Base-by-base conservation (phyloP, 1,140 invertebrate species). In the Leptinotarsa texana region DNA sequence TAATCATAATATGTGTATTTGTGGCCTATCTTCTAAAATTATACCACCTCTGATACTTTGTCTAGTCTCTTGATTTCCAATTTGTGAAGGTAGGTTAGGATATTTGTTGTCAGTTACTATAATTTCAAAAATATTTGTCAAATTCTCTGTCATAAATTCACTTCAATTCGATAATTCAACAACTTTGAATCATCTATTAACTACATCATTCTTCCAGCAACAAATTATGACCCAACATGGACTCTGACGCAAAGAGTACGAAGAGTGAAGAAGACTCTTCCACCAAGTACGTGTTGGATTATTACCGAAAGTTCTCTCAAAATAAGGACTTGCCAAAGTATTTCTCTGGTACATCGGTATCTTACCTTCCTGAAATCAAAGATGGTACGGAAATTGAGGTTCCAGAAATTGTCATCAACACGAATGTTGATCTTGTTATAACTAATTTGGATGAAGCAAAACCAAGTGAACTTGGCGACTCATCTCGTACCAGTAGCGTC, bases 401-500 rank as follows among this genome's bases (percentile, higher is more conserved):
- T 63, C 62, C 17, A 49, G n/a, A 69, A 66, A 75, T 74, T 11
- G 17, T 69, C 15, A 48, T 22, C 61, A 48, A 49, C 66, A 78
- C 71, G 21, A 24, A 63, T 73, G 47, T 73, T 21, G 51, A 48
- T 4, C 47, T 47, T 47, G 65, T 71, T n/a, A 8, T 48, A 13
- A 63, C 24, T 4, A 68, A 72, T 66, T 48, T 62, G 51, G 61
- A 78, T 61, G 27, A 15, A 21, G 63, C 61, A 33, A 66, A 78
- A 57, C 18, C 18, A 48, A 73, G 77, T 57, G 51, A 75, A 69
- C 71, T 42, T n/a, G 24, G 48, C 42, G 63, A 69, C 18, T 22
- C 61, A 15, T 91, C 90, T 8, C 90, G 90, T 15, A 88, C 89
- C 48, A 91, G 90, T 68, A 92, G 91, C 80, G 82, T 91, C 1